Base-by-base conservation (phyloP, 2,113 vertebrate genomes). In the Myrmecophaga tridactyla region DNA sequence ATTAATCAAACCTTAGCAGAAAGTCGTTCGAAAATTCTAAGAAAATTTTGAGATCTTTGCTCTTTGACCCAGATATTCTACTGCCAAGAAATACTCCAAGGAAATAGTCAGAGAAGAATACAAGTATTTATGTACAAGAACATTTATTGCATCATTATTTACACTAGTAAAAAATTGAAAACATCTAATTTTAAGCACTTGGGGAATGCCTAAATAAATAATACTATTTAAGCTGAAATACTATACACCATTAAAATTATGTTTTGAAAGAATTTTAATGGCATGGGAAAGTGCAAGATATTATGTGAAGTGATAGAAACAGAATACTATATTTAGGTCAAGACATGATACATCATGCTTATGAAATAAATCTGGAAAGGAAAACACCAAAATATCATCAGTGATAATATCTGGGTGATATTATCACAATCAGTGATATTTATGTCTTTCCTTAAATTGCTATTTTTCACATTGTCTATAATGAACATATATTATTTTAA, bases 391-490 rank as follows among this genome's bases (percentile, higher is more conserved):
- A 48, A 76, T 63, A 21, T n/a, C 27, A 76, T 60, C 46, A 69
- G 29, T 20, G 18, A 86, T 76, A 53, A 21, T 78, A 73, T 31
- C 69, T 94, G 81, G 25, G 53, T 82, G 48, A 75, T 83, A 20
- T 31, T 17, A 60, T 56, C 65, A 39, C 69, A 18, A 83, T 76
- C 48, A 18, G 17, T 10, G 23, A 89, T 56, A 21, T 53, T 21
- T 70, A 29, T 58, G 51, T 48, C 90, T 94, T 83, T 73, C 14
- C 90, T 89, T 60, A 90, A 34, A 46, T 92, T 78, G 88, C 27
- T 70, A 69, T 83, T 89, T 80, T 90, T 63, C 36, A 93, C 78
- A 53, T 56, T 23, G 77, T 70, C 41, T 34, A 73, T 67, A 48
- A n/a, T 43, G 18, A 83, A 1, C 29, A 51, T 58, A 34, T 25